phyloP scores from a whole-genome alignment of 2,888 invertebrate genomes.

The Sabatieria punctata region DNA sequence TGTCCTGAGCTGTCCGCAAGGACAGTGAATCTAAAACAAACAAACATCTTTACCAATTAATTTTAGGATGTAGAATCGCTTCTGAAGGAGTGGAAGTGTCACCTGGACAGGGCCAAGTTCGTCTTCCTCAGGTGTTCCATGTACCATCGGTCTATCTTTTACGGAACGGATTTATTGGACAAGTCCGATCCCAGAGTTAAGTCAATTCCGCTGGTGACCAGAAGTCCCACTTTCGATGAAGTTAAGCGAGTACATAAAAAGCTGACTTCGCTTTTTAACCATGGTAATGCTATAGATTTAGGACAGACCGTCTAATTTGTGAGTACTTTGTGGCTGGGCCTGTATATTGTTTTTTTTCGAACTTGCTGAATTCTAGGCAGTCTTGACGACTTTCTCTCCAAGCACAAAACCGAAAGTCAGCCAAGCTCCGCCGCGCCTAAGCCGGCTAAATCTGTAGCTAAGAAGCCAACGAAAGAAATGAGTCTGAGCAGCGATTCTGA shows the following conservation, averaged over 20 bases:
- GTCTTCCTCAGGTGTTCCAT: constrained; percentile 61
- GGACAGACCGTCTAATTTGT: no score
- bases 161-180: no score
- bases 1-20: no score
- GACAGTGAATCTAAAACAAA: no score
- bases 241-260: constrained; percentile 54
- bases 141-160: constrained; percentile 50
- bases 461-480: no score
- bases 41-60: not conserved
- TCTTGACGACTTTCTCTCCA: no score
- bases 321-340: constrained; percentile 13
- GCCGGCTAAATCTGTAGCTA: no score
- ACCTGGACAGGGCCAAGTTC: constrained; percentile 48
- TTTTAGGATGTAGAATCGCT: constrained; percentile 57
- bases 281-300: no score
- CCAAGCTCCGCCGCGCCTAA: no score
- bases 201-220: constrained; percentile 60
- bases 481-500: no score
- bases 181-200: constrained; percentile 49
- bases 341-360: constrained; percentile 32
- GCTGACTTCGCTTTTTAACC: no score
- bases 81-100: constrained; percentile 48
- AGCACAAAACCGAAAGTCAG: no score
- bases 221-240: constrained; percentile 61
- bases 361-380: not conserved